Percentiles rank a stretch among this genome's conserved stretches.
phyloP scores from a whole-genome alignment of 1,140 invertebrate genomes.

The Onthophagus taurus region DNA sequence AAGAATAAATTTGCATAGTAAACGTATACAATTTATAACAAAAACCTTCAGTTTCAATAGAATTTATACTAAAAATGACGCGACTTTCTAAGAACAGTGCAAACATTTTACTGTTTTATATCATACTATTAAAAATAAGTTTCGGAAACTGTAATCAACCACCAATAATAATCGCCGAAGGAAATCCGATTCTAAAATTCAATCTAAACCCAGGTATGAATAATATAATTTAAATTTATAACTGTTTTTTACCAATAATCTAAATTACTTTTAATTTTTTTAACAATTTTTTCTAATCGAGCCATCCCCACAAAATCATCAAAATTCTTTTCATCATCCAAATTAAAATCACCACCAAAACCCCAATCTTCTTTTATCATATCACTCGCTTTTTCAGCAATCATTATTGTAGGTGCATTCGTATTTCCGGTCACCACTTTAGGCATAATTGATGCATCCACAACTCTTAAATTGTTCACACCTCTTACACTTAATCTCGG shows the following conservation, averaged over 20 bases:
- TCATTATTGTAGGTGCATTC: constrained; percentile 68
- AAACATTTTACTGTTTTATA: too few relatives aligned
- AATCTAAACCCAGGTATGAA: too few relatives aligned
- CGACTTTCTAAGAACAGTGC: too few relatives aligned
- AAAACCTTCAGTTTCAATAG: too few relatives aligned
- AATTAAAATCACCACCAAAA: constrained; percentile 11
- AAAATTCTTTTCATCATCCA: constrained; percentile 5
- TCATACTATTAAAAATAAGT: too few relatives aligned
- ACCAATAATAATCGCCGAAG: too few relatives aligned
- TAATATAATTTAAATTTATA: too few relatives aligned
- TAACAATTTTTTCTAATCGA: constrained; percentile 3
- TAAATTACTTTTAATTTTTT: constrained; percentile 6
- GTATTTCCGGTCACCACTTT: constrained; percentile 62
- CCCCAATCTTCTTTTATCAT: constrained; percentile 54
- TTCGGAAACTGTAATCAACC: too few relatives aligned
- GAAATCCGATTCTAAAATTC: too few relatives aligned
- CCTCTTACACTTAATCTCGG: constrained; percentile 51
- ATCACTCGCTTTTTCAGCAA: constrained; percentile 67
- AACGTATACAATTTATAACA: too few relatives aligned
- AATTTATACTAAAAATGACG: too few relatives aligned
- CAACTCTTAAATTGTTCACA: constrained; percentile 58
- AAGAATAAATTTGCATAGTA: too few relatives aligned
- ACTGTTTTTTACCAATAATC: constrained; percentile 15
- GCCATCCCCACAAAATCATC: constrained; percentile 3
- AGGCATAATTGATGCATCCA: constrained; percentile 76